Evolutionary conservation across 2,888 invertebrate genomes (phyloP).

Genomic region (Allygus modestus): DNA sequence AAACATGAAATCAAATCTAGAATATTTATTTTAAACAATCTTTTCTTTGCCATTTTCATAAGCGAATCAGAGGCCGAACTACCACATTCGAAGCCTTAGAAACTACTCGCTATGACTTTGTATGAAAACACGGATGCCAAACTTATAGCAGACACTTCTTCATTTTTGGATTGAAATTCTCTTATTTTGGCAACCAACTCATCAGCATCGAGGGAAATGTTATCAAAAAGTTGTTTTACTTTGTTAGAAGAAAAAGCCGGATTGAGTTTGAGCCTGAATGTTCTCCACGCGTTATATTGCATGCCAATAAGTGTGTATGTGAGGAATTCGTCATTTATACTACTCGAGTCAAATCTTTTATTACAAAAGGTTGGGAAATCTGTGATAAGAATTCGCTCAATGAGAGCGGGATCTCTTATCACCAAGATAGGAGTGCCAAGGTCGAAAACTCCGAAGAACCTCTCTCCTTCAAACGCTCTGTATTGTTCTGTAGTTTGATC

Average conservation of each 20-base stretch:
- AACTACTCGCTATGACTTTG: background rate
- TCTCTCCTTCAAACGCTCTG: slow-evolving; percentile 2
- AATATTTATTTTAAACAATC: background rate
- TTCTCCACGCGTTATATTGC: background rate
- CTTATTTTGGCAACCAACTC: background rate
- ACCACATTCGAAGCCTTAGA: slow-evolving; percentile 1
- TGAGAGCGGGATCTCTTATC: background rate
- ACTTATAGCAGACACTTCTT: background rate
- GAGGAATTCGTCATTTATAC: background rate
- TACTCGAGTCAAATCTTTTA: background rate
- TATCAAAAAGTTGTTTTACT: slow-evolving; percentile 10
- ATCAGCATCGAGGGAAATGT: background rate
- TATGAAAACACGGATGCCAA: background rate
- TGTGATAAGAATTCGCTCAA: background rate
- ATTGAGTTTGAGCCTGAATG: background rate
- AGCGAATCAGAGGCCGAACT: background rate
- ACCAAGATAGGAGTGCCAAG: slow-evolving; percentile 10
- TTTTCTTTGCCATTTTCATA: background rate
- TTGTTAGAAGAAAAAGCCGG: background rate
- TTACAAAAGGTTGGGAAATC: background rate
- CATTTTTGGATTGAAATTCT: background rate
- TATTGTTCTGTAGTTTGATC: background rate
- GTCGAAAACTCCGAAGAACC: slow-evolving; percentile 19
- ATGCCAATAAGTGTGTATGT: background rate
- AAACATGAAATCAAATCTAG: background rate